phyloP scores from a whole-genome alignment of 2,797 vertebrate species.

The Gallinago solitaria region DNA sequence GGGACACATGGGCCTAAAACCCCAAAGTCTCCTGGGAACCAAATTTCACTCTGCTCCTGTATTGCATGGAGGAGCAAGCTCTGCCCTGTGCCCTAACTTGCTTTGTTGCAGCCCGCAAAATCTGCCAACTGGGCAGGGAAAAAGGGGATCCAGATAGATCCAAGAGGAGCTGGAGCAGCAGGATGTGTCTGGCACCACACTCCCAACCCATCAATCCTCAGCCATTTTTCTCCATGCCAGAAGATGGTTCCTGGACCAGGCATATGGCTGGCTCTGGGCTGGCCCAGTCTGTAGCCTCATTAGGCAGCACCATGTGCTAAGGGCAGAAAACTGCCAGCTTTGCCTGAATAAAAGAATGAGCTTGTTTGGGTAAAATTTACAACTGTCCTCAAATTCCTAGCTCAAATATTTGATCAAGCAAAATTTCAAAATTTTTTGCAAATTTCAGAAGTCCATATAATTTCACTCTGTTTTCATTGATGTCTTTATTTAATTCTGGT shows the following conservation, averaged over 20 bases:
- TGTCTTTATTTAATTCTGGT: background rate
- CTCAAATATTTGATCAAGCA: background rate
- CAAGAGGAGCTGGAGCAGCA: constrained; percentile 6
- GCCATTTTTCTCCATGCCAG: constrained; percentile 45
- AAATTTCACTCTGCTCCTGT: background rate
- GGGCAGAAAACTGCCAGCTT: constrained; percentile 1
- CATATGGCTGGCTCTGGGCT: constrained; percentile 9
- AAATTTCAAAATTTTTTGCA: background rate
- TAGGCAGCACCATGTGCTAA: constrained; percentile 6
- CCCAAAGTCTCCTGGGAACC: background rate
- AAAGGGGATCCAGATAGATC: constrained; percentile 2
- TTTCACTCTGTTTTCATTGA: background rate
- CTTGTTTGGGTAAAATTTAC: background rate
- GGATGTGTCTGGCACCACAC: background rate
- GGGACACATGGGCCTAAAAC: background rate
- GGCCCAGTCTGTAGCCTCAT: constrained; percentile 9
- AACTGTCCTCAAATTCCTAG: background rate
- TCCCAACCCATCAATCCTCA: constrained; percentile 46
- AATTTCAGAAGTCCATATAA: background rate
- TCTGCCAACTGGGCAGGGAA: background rate
- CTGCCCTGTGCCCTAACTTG: background rate
- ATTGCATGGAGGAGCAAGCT: background rate
- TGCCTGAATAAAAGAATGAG: background rate
- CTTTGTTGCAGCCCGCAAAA: background rate
- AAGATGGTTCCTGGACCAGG: background rate